These are phyloP conservation scores for Calliphora vicina DNA, from an alignment of 1,140 invertebrate genomes.

Conservation along the genomic window DNA sequence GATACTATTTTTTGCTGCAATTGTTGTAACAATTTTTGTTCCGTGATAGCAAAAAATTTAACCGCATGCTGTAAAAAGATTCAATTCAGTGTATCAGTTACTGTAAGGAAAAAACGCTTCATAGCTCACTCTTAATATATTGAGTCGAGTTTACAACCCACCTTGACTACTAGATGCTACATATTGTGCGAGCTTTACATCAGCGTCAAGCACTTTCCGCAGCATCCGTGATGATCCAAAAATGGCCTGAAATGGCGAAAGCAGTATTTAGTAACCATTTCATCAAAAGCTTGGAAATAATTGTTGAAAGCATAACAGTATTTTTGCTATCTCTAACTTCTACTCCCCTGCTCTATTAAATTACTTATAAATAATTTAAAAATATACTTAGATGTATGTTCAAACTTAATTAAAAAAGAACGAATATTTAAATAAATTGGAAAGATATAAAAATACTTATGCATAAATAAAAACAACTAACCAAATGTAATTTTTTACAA, in stretches of 20 bases:
- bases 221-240: conserved; percentile 16
- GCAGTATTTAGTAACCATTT: conserved; percentile 1
- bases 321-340: neutral
- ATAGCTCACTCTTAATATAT: neutral
- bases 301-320: neutral
- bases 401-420: neutral
- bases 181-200: neutral
- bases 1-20: neutral
- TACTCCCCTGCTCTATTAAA: neutral
- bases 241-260: conserved; percentile 13
- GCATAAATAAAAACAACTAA: neutral
- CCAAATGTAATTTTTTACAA: neutral
- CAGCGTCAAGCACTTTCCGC: neutral
- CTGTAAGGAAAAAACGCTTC: neutral
- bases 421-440: neutral
- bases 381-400: neutral
- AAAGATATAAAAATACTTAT: neutral
- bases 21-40: neutral
- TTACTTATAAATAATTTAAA: neutral
- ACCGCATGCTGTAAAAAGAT: conserved; percentile 16
- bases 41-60: neutral
- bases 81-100: neutral
- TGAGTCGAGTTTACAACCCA: neutral
- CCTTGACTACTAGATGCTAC: conserved; percentile 12
- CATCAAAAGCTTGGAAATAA: neutral